Base-by-base conservation (phyloP, 2,888 invertebrate genomes). In the Thelaira solivaga region DNA sequence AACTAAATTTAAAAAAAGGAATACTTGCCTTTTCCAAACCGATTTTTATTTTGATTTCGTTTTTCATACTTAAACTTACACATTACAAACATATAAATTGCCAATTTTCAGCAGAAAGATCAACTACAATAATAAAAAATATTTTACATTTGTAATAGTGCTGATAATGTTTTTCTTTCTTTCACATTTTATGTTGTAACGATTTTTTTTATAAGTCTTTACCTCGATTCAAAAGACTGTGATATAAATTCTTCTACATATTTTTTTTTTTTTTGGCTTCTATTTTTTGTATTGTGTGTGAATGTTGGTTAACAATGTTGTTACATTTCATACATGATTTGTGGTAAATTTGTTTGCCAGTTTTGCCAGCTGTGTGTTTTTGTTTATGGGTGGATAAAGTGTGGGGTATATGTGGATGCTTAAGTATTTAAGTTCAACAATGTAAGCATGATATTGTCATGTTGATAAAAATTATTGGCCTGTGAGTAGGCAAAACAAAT, bases 271-370 rank as follows among this genome's bases (percentile, higher is more conserved):
- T 36, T 39, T 4, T 34, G 31, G 8, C 4, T 3, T 55, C 13
- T 39, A 0, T 11, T 34, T 16, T n/a, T 55, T 49, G 10, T 26
- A 4, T 29, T 57, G 8, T 45, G 7, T 36, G 3, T 43, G 43
- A 18, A 7, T 51, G 51, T 49, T 24, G 16, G 51, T 29, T n/a
- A 55, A 26, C 22, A 68, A 57, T 64, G 43, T 65, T 39, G 53
- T 36, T 45, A 61, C 57, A 69, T 59, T 69, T 75, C 55, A 57
- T 62, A 31, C 49, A 76, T 41, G 57, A 76, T 69, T 69, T 69
- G 69, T 76, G 57, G 64, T 24, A 34, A 13, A 16, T 26, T 13
- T 43, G 26, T 29, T 55, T 22, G 13, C 41, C 24, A 43, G 3
- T 53, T 31, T 53, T 16, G 10, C 26, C 29, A 41, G 10, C 20